Base-by-base conservation (phyloP, 2,888 invertebrate species). In the Athalia rosae region DNA sequence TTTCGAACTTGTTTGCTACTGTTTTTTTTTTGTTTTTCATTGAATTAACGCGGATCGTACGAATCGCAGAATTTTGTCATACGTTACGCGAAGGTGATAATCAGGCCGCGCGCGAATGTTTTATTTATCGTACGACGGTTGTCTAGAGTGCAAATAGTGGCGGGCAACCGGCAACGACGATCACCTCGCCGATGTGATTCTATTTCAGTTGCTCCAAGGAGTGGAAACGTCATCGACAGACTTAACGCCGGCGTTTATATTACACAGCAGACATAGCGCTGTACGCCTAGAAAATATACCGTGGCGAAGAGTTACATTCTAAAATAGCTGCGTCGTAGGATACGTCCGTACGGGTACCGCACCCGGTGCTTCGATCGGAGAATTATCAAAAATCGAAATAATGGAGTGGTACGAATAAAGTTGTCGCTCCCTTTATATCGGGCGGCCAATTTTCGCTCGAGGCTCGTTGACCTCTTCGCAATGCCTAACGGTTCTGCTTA, bases 191-290 rank as follows among this genome's bases (percentile, higher is more conserved):
- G n/a, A n/a, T 45, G 13, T n/a, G 45, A 13, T n/a, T 48, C 58
- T 71, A 71, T 71, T 71, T 71, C 58, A 71, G 71, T 71, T n/a
- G 15, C 45, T 71, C 58, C 71, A 13, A 56, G 63, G 47, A 62
- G 28, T 28, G 28, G 63, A 50, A 77, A 53, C 77, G 77, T 77
- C 77, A 77, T 74, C 77, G 77, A 62, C 77, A 77, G 63, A 77
- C 74, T 62, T 77, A 77, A 63, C 77, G 73, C 53, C 63, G 61
- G 62, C 50, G 67, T 67, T 5, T 58, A 13, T 15, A 56, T 9
- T 8, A 13, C 62, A 13, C 13, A 4, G 9, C 62, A 43, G 4
- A 8, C 53, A 53, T 11, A 3, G 53, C n/a, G 50, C 2, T 53
- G 53, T 9, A 53, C n/a, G 9, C 53, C 11, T 9, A 9, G 11